Base-by-base conservation (phyloP, 2,888 invertebrate species). In the Drymonia ruficornis region DNA sequence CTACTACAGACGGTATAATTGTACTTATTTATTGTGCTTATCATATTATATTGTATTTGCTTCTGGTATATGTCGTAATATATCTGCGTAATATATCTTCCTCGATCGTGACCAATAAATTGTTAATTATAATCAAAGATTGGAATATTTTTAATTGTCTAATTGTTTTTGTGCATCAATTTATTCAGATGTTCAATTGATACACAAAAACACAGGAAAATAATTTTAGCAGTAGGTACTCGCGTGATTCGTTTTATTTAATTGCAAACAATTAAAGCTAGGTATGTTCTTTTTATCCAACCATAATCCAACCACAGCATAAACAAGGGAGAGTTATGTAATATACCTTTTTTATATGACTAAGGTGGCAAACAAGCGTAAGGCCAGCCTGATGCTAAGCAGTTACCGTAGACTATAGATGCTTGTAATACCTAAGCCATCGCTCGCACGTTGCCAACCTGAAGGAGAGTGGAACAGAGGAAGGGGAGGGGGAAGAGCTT, bases 151-250 rank as follows among this genome's bases (percentile, higher is more conserved):
- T 47, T 47, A 28, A 31, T 19, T 29, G 40, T 31, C 46, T 13
- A 40, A 34, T 52, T 49, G 8, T 42, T 49, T 43, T 40, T 40
- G 49, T 49, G 49, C 49, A 49, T 49, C 38, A 23, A 13, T 40
- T 28, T 49, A 40, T 36, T 49, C 9, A 15, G 38, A 11, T 7
- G 31, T 38, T 28, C 40, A 15, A 40, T 31, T 34, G 46, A 18
- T 47, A 15, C 4, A 34, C n/a, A 47, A 34, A 47, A 16, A 34
- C 15, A 18, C 34, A 47, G 47, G 34, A 46, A 46, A 31, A 31
- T 16, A 29, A 9, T 15, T 31, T 31, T 2, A 12, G 43, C 15
- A 42, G 11, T 11, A n/a, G n/a, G n/a, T n/a, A 18, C 19, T 19
- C 3, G 43, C 13, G 23, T 44, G 28, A 40, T 40, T 44, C 23